Evolutionary conservation across 2,113 vertebrate genomes (phyloP), one percentile per base, ranked within the genome.

Genomic region (Lichenostomus cassidix): DNA sequence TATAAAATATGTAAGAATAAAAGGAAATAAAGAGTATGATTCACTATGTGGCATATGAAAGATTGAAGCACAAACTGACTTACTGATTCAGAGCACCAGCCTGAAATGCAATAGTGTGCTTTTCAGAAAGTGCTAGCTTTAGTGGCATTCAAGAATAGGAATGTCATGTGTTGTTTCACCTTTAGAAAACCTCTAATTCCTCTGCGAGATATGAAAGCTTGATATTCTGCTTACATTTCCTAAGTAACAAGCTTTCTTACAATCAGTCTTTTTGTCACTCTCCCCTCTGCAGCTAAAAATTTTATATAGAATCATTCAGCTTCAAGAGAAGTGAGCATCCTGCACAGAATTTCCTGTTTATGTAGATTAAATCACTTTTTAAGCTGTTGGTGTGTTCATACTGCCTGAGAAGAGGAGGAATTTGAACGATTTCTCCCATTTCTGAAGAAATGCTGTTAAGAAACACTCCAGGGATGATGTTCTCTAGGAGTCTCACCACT

Each of bases 131-230:
- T 35, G 41, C 58, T 80, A 35, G 44, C 17, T 90, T 91, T 23
- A 91, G 37, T 65, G 44, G 5, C 25, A 58, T 83, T 85, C 41
- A 92, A 58, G 70, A 90, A 53, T 7, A 69, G 12, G 82, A 87
- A 64, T 65, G 53, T 62, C 49, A 37, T 58, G 20, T 85, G 69
- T 68, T 82, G 12, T 42, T 90, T 70, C 53, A 84, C 58, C 70
- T 93, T 79, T 73, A 85, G 44, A 82, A 96, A 96, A 87, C 17
- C 74, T 82, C 15, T 90, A 85, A 93, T 94, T 94, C 62, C 59
- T 85, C n/a, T 69, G 78, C 50, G 53, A 87, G 22, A 49, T 83
- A 82, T 41, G 58, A 33, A 82, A 89, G 44, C 28, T 52, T 92
- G 17, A 88, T 87, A 75, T 73, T 85, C 49, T 91, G 77, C 28